phyloP scores from a whole-genome alignment of 53 echinoderm and acorn worm species.

The Crossaster papposus region DNA sequence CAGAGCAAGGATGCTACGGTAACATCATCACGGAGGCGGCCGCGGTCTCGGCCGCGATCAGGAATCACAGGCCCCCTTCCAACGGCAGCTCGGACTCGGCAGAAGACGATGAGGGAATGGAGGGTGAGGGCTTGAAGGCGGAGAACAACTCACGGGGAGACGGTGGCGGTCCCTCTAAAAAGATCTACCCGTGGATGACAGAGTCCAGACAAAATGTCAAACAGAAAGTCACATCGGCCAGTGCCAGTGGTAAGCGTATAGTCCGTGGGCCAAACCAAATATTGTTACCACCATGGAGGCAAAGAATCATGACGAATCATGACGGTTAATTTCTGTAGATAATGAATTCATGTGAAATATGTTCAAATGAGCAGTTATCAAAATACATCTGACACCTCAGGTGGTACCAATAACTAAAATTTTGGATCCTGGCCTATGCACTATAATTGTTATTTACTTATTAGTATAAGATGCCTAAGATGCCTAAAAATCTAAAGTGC shows the following conservation, averaged over 20 bases:
- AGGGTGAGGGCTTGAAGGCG: constrained; percentile 19
- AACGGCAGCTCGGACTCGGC: constrained; percentile 50
- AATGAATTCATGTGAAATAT: too few relatives aligned
- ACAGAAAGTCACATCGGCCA: constrained; percentile 67
- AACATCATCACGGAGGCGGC: constrained; percentile 42
- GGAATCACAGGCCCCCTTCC: constrained; percentile 33
- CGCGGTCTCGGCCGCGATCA: constrained; percentile 1
- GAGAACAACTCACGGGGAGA: background rate
- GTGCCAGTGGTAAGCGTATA: constrained; percentile 19
- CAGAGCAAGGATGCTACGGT: constrained; percentile 47
- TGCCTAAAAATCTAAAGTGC: too few relatives aligned
- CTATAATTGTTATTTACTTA: too few relatives aligned
- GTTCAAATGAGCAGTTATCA: too few relatives aligned
- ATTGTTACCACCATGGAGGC: too few relatives aligned
- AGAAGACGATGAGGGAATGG: constrained; percentile 22
- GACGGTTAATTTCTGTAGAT: too few relatives aligned
- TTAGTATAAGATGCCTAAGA: too few relatives aligned
- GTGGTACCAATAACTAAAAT: too few relatives aligned
- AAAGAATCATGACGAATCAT: too few relatives aligned
- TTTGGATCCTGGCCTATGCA: too few relatives aligned
- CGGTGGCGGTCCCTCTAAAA: constrained; percentile 45
- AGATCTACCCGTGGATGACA: constrained; percentile 86
- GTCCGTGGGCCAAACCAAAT: too few relatives aligned
- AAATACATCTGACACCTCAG: too few relatives aligned
- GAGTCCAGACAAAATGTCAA: constrained; percentile 80